phyloP scores from a whole-genome alignment of 2,113 vertebrate species.

The Vimba vimba region DNA sequence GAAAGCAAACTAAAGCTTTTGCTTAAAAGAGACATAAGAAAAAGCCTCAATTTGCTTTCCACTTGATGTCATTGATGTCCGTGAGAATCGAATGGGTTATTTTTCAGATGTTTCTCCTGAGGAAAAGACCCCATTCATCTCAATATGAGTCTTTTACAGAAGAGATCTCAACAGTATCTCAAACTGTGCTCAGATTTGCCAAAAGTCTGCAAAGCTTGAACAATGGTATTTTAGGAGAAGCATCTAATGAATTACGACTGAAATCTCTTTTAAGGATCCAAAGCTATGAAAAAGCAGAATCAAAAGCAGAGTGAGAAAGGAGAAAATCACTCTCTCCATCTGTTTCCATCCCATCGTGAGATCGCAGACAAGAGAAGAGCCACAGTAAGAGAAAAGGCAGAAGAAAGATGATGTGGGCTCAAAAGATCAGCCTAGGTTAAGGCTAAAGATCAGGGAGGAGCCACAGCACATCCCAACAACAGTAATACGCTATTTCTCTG shows the following conservation, averaged over 20 bases:
- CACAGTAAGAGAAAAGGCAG: not conserved
- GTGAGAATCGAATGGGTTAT: not conserved
- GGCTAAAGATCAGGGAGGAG: slow-evolving; percentile 29
- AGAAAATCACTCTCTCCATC: not conserved
- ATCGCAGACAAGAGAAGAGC: not conserved
- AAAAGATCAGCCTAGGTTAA: slow-evolving; percentile 22
- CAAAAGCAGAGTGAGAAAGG: too few relatives aligned
- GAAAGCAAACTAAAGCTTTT: not conserved
- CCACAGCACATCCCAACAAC: not conserved
- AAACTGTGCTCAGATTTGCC: not conserved
- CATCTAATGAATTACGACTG: not conserved
- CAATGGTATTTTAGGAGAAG: not conserved
- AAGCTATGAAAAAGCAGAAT: not conserved
- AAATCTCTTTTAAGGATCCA: not conserved
- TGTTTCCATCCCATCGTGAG: not conserved
- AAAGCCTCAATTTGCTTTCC: not conserved
- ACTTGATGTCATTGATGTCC: not conserved
- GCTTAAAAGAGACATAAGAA: not conserved
- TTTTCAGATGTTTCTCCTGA: slow-evolving; percentile 2
- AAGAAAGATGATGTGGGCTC: slow-evolving; percentile 9
- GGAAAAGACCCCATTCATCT: not conserved
- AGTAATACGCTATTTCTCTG: slow-evolving; percentile 26
- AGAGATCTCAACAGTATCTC: not conserved
- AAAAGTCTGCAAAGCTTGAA: not conserved
- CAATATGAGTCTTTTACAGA: not conserved